Conservation (phyloP, 2,888 invertebrate species). For the Caenorhabditis sp. region DNA sequence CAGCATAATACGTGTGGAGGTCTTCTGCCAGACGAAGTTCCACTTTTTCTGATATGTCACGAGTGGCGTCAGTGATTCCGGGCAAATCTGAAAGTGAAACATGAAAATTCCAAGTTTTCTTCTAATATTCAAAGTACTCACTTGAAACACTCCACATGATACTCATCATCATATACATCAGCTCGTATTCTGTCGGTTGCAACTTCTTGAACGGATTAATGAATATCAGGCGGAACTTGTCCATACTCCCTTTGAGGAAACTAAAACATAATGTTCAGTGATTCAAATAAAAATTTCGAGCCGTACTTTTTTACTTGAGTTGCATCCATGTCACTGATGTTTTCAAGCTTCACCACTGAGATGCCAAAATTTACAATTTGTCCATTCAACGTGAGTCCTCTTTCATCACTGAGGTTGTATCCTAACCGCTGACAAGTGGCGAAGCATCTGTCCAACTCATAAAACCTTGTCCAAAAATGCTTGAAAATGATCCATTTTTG, state of each 20-base stretch:
- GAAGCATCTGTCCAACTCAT: slow-evolving; percentile 67
- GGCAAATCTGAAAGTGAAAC: slow-evolving; percentile 32
- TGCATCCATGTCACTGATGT: slow-evolving; percentile 64
- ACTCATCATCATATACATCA: slow-evolving; percentile 72
- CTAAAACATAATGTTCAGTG: slow-evolving; percentile 44
- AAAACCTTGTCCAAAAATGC: slow-evolving; percentile 69
- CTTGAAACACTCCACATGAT: slow-evolving; percentile 71
- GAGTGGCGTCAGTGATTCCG: slow-evolving; percentile 56
- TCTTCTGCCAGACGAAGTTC: slow-evolving; percentile 60
- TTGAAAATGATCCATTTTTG: slow-evolving; percentile 73
- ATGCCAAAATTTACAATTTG: slow-evolving; percentile 65
- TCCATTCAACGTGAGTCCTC: slow-evolving; percentile 63
- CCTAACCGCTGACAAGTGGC: slow-evolving; percentile 67
- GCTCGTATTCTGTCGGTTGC: slow-evolving; percentile 64
- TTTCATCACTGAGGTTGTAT: slow-evolving; percentile 58
- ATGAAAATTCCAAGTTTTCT: not conserved
- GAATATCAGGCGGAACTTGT: slow-evolving; percentile 62
- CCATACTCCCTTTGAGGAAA: slow-evolving; percentile 63
- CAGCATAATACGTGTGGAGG: slow-evolving; percentile 61
- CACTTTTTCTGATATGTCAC: slow-evolving; percentile 61
- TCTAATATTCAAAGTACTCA: not conserved
- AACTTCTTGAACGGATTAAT: slow-evolving; percentile 68
- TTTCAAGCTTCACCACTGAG: slow-evolving; percentile 62
- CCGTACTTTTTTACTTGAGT: slow-evolving; percentile 59
- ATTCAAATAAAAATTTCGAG: not conserved